phyloP scores from a whole-genome alignment of 2,113 vertebrate genomes.

The Gadus chalcogrammus region DNA sequence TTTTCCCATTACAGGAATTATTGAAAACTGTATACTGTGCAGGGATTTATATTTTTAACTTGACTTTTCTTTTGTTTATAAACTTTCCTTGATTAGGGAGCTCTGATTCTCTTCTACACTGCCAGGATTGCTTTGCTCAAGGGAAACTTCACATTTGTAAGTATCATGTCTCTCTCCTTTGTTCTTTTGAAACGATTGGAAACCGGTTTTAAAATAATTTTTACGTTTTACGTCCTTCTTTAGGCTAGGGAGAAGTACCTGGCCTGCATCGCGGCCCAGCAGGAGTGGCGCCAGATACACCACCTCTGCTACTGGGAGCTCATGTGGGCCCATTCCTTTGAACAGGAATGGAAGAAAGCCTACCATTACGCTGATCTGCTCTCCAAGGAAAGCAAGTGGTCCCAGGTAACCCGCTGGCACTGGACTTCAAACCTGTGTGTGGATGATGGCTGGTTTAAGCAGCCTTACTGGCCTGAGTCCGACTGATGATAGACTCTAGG shows the following conservation, averaged over 20 bases:
- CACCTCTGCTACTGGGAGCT: slow-evolving; percentile 96
- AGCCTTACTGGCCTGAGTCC: too few relatives aligned
- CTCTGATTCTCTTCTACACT: slow-evolving; percentile 86
- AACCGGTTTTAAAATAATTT: not conserved
- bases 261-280: slow-evolving; percentile 84
- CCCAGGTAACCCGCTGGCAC: slow-evolving; percentile 75
- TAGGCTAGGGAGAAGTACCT: slow-evolving; percentile 84
- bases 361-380: slow-evolving; percentile 88
- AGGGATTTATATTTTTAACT: too few relatives aligned
- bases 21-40: too few relatives aligned
- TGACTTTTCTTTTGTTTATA: too few relatives aligned
- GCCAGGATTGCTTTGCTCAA: slow-evolving; percentile 86
- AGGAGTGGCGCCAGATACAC: slow-evolving; percentile 94
- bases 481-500: too few relatives aligned
- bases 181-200: too few relatives aligned
- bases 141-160: slow-evolving; percentile 87
- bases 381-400: slow-evolving; percentile 94
- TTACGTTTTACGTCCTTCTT: slow-evolving; percentile 34
- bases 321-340: slow-evolving; percentile 88
- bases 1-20: too few relatives aligned
- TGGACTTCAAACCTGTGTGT: too few relatives aligned
- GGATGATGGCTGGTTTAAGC: too few relatives aligned
- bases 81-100: slow-evolving; percentile 73
- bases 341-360: slow-evolving; percentile 86
- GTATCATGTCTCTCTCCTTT: slow-evolving; percentile 8